Evolutionary conservation across 2,888 invertebrate genomes (phyloP).

Genomic region (Lissocephala sabroskyi): DNA sequence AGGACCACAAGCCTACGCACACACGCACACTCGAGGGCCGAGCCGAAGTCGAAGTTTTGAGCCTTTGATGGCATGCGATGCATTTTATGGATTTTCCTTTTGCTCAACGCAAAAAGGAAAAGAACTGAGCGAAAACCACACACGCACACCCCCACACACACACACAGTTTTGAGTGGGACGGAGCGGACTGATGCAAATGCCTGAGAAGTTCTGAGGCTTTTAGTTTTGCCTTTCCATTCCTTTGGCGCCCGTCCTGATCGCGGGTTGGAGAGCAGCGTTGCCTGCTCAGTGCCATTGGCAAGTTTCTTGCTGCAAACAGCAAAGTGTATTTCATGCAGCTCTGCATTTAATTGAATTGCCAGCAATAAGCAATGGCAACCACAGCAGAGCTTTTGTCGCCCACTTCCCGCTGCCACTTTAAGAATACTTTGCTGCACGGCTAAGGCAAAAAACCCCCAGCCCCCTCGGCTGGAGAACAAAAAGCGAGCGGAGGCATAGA

Average conservation of each 20-base stretch:
- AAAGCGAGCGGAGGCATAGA: background rate
- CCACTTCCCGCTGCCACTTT: conserved; percentile 11
- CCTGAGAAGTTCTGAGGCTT: conserved; percentile 7
- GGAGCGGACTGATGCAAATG: background rate
- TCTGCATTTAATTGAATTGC: conserved; percentile 59
- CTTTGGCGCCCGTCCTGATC: background rate
- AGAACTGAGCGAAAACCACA: background rate
- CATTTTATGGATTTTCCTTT: conserved; percentile 50
- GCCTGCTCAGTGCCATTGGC: conserved; percentile 1
- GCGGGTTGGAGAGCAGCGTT: too few species aligned
- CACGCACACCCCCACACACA: too few species aligned
- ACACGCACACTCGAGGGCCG: background rate
- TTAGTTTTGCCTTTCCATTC: background rate
- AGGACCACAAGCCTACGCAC: too few species aligned
- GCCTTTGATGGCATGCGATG: conserved; percentile 50
- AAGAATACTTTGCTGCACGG: conserved; percentile 14
- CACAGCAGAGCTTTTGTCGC: conserved; percentile 20
- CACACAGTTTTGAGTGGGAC: background rate
- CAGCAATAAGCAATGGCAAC: conserved; percentile 26
- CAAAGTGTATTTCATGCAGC: conserved; percentile 56
- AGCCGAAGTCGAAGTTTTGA: conserved; percentile 35
- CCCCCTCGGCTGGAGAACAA: background rate
- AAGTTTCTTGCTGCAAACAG: conserved; percentile 17
- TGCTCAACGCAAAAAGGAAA: conserved; percentile 8
- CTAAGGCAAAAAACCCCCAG: background rate